Base-by-base conservation (phyloP, 2,797 vertebrate genomes). In the Crocodylus rhombifer region DNA sequence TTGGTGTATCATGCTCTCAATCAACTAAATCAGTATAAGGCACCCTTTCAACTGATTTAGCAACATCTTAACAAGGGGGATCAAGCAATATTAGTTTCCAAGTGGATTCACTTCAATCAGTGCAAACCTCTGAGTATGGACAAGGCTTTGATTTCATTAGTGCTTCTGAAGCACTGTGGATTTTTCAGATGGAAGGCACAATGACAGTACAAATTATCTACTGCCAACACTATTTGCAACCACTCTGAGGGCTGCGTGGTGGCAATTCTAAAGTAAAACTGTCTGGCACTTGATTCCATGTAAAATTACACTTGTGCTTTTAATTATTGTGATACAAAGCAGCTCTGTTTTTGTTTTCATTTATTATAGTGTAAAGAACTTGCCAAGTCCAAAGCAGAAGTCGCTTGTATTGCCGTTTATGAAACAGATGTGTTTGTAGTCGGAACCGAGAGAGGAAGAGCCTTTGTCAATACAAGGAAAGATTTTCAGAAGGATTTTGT, bases 401-500 rank as follows among this genome's bases (percentile, higher is more conserved):
- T 98, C 42, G 98, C 97, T 84, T 98, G 98, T 69, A 97, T 98
- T 11, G 98, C 97, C 7, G 97, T 98, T 3, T 98, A 98, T 79
- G 98, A 98, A 83, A 97, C 97, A 56, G 98, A 98, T 1, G 97
- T 98, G 51, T 98, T 98, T 94, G 97, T 98, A 7, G 98, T 98
- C 51, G 98, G 98, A 79, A 98, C 98, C 1, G 98, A 98, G 82
- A 97, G 96, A 95, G 98, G 98, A 94, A 98, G 97, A 90, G 97
- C 97, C 82, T 98, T 98, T 91, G 95, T 98, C 93, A 98, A 98
- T 62, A 96, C 97, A 7, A 97, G 98, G 77, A 98, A 98, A 93
- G 98, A 98, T 93, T 97, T 98, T 86, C 98, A 98, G 91, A 97
- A 96, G 92, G 98, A 98, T 86, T 98, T 98, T 90, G 96, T 98